Evolutionary conservation across 2,888 invertebrate species (phyloP).

Genomic region (Epinotia ramella): DNA sequence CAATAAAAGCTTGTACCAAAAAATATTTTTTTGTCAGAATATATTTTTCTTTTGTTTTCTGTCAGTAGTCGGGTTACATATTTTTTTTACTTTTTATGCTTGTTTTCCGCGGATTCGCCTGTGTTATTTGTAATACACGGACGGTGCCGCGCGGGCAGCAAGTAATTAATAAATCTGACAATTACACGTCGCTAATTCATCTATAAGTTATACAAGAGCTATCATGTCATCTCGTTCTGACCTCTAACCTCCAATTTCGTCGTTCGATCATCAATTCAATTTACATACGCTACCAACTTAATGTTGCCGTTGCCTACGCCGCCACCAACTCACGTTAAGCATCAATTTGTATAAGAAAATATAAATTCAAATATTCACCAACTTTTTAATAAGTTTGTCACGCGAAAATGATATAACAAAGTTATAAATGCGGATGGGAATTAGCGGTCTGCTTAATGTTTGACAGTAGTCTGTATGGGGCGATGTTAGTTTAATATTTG

Average conservation of each 20-base stretch:
- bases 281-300: constrained; percentile 56
- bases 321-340: neutral
- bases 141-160: too few species aligned
- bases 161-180: neutral
- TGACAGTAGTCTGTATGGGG: neutral
- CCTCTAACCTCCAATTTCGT: constrained; percentile 64
- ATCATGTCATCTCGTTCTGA: constrained; percentile 51
- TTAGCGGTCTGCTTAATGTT: neutral
- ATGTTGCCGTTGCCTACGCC: neutral
- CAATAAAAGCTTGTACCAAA: too few species aligned
- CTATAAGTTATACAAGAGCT: constrained; percentile 28
- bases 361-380: constrained; percentile 4
- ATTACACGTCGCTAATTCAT: constrained; percentile 38
- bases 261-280: constrained; percentile 65
- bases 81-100: too few species aligned
- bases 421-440: neutral
- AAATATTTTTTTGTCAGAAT: too few species aligned
- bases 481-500: constrained; percentile 1
- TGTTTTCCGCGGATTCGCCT: too few species aligned
- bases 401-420: neutral
- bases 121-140: too few species aligned
- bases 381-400: constrained; percentile 9
- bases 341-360: neutral
- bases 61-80: too few species aligned
- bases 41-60: too few species aligned